Evolutionary conservation across 2,113 vertebrate species (phyloP).

Genomic region (Penelope pileata): DNA sequence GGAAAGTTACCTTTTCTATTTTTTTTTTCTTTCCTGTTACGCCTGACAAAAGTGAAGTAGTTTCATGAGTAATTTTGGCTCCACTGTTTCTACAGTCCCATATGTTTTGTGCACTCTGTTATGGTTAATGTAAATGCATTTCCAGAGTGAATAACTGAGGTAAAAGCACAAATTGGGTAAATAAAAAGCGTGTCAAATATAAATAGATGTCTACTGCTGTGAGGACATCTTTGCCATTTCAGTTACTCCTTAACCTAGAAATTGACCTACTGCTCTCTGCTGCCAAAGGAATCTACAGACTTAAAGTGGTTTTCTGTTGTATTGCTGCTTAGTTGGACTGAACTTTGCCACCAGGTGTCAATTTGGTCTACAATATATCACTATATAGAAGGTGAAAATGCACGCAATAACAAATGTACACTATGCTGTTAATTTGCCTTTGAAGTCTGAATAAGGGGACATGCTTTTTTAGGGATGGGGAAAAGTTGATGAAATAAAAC

Average conservation of each 20-base stretch:
- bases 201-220: background rate
- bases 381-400: background rate
- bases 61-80: background rate
- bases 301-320: background rate
- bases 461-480: background rate
- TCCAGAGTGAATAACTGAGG: background rate
- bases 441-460: background rate
- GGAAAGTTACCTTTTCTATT: background rate
- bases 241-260: background rate
- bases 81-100: background rate
- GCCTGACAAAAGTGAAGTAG: background rate
- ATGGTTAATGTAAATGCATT: background rate
- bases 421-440: background rate
- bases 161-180: background rate
- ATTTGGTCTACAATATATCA: background rate
- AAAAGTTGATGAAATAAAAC: background rate
- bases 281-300: background rate
- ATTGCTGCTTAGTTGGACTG: background rate
- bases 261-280: background rate
- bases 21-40: background rate
- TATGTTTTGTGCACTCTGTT: background rate
- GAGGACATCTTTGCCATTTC: background rate
- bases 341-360: background rate
- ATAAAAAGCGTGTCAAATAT: background rate
- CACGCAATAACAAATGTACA: background rate